phyloP scores from a whole-genome alignment of 2,888 invertebrate species.

The Athalia circularis region DNA sequence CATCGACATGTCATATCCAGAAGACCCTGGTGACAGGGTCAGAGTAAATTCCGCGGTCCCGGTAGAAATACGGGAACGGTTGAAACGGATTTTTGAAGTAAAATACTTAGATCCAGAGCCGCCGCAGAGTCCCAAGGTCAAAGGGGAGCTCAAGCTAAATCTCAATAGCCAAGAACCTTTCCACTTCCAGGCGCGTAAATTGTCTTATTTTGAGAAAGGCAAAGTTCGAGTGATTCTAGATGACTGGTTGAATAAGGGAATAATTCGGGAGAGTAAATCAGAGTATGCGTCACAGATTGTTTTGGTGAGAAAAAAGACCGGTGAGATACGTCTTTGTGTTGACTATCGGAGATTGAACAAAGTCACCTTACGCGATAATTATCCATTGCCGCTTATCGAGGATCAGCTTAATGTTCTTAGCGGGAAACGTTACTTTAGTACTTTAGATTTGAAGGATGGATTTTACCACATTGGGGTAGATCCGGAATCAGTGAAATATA shows the following conservation, averaged over 20 bases:
- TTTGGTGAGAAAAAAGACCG: constrained; percentile 50
- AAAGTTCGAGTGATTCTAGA: constrained; percentile 50
- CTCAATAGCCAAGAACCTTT: constrained; percentile 48
- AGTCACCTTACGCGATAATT: constrained; percentile 50
- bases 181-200: constrained; percentile 47
- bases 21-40: neutral
- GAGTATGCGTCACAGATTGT: constrained; percentile 51
- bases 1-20: neutral
- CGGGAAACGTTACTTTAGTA: constrained; percentile 51
- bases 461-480: constrained; percentile 47
- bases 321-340: constrained; percentile 51
- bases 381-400: constrained; percentile 53
- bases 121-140: constrained; percentile 42
- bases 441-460: constrained; percentile 54
- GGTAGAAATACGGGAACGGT: constrained; percentile 21
- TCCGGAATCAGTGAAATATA: neutral
- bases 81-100: constrained; percentile 44
- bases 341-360: constrained; percentile 53
- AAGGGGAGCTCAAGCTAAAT: constrained; percentile 41
- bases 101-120: constrained; percentile 45
- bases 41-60: constrained; percentile 34
- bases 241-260: constrained; percentile 44
- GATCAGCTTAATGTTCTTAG: constrained; percentile 50
- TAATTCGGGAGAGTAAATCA: constrained; percentile 46
- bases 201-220: constrained; percentile 49